Evolutionary conservation across 2,888 invertebrate genomes (phyloP), one percentile per base, ranked within the genome.

Genomic region (Zhengitettix transpicula): DNA sequence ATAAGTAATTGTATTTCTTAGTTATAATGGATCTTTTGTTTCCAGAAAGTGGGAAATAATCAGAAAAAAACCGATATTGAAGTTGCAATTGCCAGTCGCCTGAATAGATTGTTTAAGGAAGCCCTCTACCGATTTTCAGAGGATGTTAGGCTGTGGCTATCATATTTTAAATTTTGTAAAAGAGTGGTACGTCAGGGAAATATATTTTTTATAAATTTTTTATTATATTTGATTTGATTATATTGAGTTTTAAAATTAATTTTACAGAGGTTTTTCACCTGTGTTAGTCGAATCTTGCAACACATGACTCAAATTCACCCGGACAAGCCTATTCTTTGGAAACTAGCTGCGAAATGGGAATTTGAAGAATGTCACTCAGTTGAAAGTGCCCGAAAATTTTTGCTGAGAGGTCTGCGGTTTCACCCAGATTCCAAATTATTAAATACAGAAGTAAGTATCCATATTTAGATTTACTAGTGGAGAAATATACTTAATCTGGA

Each of bases 291-390:
- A 12, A 71, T 73, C 63, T 69, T 75, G 42, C 69, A 69, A 1
- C 69, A 70, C 59, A 73, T 77, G 74, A 69, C 79, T 8, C 69
- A 85, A 81, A 77, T 83, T 10, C 87, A 89, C 70, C 81, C 84
- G 14, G 82, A 86, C 57, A 84, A 84, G 66, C 82, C 85, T 12
- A 80, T 84, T 65, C 76, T 85, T 63, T 94, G 92, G 90, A 80
- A 84, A 60, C 74, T 85, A 65, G 90, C 91, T 0, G 88, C 89
- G 11, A 81, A 81, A 66, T 89, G 84, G 83, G 88, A 90, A 71
- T 80, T 81, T 58, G 81, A 85, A 66, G 83, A 84, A 63, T 80
- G 80, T 63, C 75, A 80, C 42, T 84, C 86, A 65, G 69, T 83
- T 12, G 80, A 83, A 28, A 82, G 78, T 66, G 89, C 90, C 1